Percentiles rank a stretch among this genome's conserved stretches.
phyloP scores from a whole-genome alignment of 2,888 invertebrate species.

The Drosophila subsilvestris region DNA sequence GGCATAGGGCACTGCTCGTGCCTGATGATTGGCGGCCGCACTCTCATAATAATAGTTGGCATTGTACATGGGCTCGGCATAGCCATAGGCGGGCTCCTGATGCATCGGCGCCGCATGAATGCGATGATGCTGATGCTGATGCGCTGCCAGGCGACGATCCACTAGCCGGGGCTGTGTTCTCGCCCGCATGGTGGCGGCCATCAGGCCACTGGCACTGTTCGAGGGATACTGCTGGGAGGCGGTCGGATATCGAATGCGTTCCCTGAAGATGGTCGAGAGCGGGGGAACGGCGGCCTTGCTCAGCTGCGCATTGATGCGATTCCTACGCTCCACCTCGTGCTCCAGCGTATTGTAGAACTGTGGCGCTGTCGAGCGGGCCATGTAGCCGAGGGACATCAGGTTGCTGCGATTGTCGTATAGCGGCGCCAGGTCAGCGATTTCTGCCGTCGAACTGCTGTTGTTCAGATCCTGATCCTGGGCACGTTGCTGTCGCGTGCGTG shows the following conservation, averaged over 20 bases:
- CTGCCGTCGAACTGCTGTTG: constrained; percentile 71
- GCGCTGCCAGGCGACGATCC: constrained; percentile 77
- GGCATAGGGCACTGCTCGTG: constrained; percentile 59
- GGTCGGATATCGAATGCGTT: constrained; percentile 79
- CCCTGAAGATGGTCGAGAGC: constrained; percentile 81
- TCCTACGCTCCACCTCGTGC: constrained; percentile 83
- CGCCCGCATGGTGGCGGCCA: constrained; percentile 76
- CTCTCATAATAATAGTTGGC: constrained; percentile 91
- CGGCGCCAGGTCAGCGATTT: constrained; percentile 75
- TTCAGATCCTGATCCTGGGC: constrained; percentile 67
- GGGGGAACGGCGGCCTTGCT: constrained; percentile 67
- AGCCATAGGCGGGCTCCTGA: constrained; percentile 83
- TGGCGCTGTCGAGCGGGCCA: constrained; percentile 67
- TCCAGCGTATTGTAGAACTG: constrained; percentile 82
- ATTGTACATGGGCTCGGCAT: constrained; percentile 90
- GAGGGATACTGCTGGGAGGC: constrained; percentile 74
- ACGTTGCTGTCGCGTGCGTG: constrained; percentile 50
- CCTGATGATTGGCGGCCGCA: constrained; percentile 56
- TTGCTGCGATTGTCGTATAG: constrained; percentile 82
- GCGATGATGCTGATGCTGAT: constrained; percentile 76
- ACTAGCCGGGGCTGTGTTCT: constrained; percentile 82
- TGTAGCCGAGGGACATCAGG: constrained; percentile 81
- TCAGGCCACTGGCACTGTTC: constrained; percentile 67
- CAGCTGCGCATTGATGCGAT: constrained; percentile 83
- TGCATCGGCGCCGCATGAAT: constrained; percentile 76